These are phyloP conservation scores for Thalassarche chlororhynchos DNA, from an alignment of 2,113 vertebrate genomes.

Conservation along the genomic window DNA sequence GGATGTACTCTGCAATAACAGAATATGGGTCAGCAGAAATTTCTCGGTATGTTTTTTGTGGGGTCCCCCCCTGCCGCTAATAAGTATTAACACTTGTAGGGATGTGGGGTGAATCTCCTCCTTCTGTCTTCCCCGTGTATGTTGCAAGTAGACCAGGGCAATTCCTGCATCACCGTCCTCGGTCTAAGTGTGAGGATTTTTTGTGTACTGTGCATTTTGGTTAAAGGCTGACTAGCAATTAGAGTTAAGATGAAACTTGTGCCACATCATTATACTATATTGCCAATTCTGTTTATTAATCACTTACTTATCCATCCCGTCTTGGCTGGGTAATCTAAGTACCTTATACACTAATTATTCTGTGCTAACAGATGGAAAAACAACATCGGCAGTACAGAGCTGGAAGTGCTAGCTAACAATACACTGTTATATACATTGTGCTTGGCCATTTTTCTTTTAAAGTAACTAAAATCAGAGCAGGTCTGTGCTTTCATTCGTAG, in stretches of 20 bases:
- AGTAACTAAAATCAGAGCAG: background rate
- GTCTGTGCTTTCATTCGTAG: background rate
- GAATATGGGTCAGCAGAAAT: background rate
- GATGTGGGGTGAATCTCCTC: background rate
- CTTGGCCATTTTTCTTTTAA: background rate
- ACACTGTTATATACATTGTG: background rate
- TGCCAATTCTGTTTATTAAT: background rate
- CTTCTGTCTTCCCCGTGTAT: background rate
- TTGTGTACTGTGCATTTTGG: background rate
- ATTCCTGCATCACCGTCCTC: background rate
- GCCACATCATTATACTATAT: background rate
- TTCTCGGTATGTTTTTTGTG: background rate
- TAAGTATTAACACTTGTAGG: background rate
- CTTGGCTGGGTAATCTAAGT: background rate
- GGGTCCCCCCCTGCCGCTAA: background rate
- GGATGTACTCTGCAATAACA: background rate
- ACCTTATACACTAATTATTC: background rate
- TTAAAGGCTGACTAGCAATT: background rate
- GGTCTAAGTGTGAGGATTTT: background rate
- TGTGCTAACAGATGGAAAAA: background rate
- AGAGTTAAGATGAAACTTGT: background rate
- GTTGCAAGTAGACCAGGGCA: background rate
- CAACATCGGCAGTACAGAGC: background rate
- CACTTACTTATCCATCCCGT: background rate
- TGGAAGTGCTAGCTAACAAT: background rate